Percentiles rank a stretch among this genome's conserved stretches.
These are phyloP conservation scores for Cisticola juncidis DNA, from an alignment of 2,113 vertebrate species.

Conservation along the genomic window DNA sequence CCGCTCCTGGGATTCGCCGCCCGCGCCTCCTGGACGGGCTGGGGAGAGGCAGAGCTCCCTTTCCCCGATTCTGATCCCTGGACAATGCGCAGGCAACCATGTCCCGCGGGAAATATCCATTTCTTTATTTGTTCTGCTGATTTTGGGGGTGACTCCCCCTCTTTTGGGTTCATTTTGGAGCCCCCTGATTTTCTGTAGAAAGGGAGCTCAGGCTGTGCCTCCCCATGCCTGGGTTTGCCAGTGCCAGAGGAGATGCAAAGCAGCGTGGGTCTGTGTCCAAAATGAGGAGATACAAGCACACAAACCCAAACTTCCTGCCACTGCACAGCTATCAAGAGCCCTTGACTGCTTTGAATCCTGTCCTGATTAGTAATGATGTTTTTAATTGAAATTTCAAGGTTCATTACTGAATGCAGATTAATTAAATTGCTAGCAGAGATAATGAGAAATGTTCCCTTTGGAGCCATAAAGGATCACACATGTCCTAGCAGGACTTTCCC, in stretches of 20 bases:
- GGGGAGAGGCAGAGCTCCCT: background rate
- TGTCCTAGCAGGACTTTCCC: background rate
- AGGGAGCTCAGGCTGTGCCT: background rate
- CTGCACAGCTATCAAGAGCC: background rate
- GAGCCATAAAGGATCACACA: slow-evolving; percentile 8
- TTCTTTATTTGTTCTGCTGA: background rate
- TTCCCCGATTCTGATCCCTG: background rate
- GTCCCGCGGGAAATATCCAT: accelerated
- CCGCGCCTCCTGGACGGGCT: accelerated
- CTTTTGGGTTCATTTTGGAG: background rate
- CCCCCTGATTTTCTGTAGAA: background rate
- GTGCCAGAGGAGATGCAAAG: background rate
- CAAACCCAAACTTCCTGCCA: background rate
- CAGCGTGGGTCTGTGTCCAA: background rate
- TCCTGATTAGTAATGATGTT: slow-evolving; percentile 64
- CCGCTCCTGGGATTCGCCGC: background rate
- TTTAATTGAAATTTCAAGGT: slow-evolving; percentile 79
- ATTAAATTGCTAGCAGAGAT: slow-evolving; percentile 72
- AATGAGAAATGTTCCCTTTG: slow-evolving; percentile 68
- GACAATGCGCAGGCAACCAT: background rate
- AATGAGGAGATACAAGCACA: background rate
- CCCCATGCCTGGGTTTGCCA: background rate
- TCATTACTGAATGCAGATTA: slow-evolving; percentile 77
- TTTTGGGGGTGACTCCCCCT: background rate
- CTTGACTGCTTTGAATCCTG: background rate